Conservation (phyloP, 2,113 vertebrate species). For the Leptobrachium ailaonicum region DNA sequence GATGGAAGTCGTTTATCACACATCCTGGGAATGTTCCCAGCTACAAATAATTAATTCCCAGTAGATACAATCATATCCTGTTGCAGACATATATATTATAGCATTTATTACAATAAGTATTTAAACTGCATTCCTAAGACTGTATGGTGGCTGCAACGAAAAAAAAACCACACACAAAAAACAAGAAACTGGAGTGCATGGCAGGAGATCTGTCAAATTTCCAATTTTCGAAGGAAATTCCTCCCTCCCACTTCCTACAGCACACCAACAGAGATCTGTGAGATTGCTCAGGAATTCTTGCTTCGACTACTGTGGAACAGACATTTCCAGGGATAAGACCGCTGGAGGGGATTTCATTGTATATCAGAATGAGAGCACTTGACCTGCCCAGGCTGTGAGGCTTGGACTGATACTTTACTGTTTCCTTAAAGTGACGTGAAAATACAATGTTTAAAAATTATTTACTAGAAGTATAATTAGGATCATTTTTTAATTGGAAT, state of each 20-base stretch:
- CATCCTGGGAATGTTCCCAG: conserved; percentile 35
- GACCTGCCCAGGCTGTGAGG: background rate
- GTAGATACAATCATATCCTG: conserved; percentile 46
- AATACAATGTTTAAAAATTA: too few relatives aligned
- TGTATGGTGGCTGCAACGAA: background rate
- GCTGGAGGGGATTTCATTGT: background rate
- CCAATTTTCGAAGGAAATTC: conserved; percentile 46
- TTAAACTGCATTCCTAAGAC: conserved; percentile 31
- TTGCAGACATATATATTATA: conserved; percentile 22
- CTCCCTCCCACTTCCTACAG: conserved; percentile 37
- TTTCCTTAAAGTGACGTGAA: background rate
- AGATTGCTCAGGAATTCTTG: conserved; percentile 40
- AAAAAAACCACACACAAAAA: too few relatives aligned
- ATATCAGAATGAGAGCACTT: background rate
- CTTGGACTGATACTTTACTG: background rate
- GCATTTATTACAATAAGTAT: conserved; percentile 25
- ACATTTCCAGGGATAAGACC: background rate
- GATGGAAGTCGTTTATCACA: conserved; percentile 24
- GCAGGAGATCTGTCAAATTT: conserved; percentile 31
- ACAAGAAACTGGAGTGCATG: conserved; percentile 16
- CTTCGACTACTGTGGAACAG: background rate
- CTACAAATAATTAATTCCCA: conserved; percentile 33
- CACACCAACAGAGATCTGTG: conserved; percentile 24
- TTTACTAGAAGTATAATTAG: too few relatives aligned
- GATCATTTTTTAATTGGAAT: too few relatives aligned